Conservation (phyloP, 2,113 vertebrate species). For the Cottus gobio region DNA sequence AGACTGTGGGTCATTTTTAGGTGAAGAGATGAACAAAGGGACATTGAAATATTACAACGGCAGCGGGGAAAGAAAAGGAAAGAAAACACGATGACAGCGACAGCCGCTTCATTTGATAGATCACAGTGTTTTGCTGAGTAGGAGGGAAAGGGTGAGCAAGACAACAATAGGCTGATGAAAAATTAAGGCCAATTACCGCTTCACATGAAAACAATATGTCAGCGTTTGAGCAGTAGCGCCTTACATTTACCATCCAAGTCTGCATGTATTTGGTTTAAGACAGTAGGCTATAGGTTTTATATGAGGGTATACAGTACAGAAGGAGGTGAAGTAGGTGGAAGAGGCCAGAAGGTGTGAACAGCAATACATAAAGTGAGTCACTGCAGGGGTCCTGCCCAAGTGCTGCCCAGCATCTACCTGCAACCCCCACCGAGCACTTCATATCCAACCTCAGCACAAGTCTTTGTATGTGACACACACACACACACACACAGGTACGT, state of each 20-base stretch:
- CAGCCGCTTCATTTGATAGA: slow-evolving; percentile 43
- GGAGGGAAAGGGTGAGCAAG: slow-evolving; percentile 23
- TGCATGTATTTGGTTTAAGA: slow-evolving; percentile 14
- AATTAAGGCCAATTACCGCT: slow-evolving; percentile 54
- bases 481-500: slow-evolving; percentile 38
- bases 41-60: slow-evolving; percentile 20
- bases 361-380: slow-evolving; percentile 77
- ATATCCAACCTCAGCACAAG: slow-evolving; percentile 59
- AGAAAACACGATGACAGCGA: slow-evolving; percentile 29
- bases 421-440: slow-evolving; percentile 74
- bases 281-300: slow-evolving; percentile 14
- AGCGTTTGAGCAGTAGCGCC: slow-evolving; percentile 27
- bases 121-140: slow-evolving; percentile 33
- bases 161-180: slow-evolving; percentile 35
- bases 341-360: slow-evolving; percentile 66
- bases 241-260: slow-evolving; percentile 18
- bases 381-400: slow-evolving; percentile 75
- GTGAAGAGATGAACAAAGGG: slow-evolving; percentile 23
- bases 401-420: slow-evolving; percentile 79
- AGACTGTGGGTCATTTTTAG: slow-evolving; percentile 30
- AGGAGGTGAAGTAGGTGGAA: slow-evolving; percentile 48
- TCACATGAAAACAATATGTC: slow-evolving; percentile 34
- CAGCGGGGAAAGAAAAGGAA: slow-evolving; percentile 27
- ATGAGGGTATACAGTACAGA: slow-evolving; percentile 17
- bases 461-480: slow-evolving; percentile 26